Evolutionary conservation across 2,888 invertebrate genomes (phyloP).

Genomic region (Cheiracanthium punctorium): DNA sequence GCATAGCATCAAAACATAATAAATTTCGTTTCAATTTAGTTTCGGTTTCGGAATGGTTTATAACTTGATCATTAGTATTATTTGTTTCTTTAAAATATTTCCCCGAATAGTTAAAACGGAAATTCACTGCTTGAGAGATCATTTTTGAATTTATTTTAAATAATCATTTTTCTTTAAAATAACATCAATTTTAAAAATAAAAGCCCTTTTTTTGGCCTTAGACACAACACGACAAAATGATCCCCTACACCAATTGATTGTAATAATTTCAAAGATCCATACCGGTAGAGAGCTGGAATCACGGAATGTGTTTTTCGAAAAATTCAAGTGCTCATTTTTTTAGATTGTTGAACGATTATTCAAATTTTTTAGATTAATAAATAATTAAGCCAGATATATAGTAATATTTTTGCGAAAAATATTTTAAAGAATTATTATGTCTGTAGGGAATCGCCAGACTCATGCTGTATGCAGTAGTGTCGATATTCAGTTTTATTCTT

Average conservation of each 20-base stretch:
- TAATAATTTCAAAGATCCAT: background rate
- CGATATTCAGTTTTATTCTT: no score
- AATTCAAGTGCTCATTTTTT: no score
- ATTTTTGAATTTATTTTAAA: constrained; percentile 39
- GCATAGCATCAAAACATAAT: constrained; percentile 63
- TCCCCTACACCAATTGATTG: background rate
- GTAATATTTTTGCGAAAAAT: no score
- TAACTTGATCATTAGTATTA: constrained; percentile 31
- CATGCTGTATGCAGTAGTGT: no score
- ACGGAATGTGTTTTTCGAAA: background rate
- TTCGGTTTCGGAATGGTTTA: constrained; percentile 35
- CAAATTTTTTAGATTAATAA: no score
- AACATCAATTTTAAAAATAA: background rate
- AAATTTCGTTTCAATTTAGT: constrained; percentile 32
- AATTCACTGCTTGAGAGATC: constrained; percentile 36
- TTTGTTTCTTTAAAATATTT: constrained; percentile 18
- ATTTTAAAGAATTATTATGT: no score
- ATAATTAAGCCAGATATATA: no score
- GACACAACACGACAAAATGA: background rate
- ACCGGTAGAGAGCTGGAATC: background rate
- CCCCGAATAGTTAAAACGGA: constrained; percentile 30
- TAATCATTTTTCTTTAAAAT: background rate
- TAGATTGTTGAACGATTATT: no score
- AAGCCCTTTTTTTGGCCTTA: background rate
- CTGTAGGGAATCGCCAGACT: no score